These are phyloP conservation scores for Poecilia gillii DNA, from an alignment of 2,797 vertebrate species.

Conservation along the genomic window DNA sequence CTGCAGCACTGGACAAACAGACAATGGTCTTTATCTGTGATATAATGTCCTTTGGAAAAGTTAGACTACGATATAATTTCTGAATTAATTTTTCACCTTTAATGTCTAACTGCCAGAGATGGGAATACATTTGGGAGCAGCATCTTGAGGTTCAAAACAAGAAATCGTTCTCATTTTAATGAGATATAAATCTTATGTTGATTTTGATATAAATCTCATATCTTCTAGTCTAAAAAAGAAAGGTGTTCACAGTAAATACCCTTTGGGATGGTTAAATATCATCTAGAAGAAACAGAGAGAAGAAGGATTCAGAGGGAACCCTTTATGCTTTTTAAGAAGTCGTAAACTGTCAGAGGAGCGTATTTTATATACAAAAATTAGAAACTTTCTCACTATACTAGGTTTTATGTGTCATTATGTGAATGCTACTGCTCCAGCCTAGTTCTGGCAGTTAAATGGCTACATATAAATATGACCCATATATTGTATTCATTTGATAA, in stretches of 20 bases:
- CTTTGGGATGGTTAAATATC: not conserved
- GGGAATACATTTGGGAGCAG: not conserved
- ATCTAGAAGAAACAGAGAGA: not conserved
- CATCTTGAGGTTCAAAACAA: not conserved
- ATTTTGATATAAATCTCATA: too few species aligned
- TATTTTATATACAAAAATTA: not conserved
- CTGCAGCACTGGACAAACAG: constrained; percentile 45
- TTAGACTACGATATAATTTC: not conserved
- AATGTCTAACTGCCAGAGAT: not conserved
- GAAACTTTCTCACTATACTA: not conserved
- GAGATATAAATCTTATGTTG: not conserved
- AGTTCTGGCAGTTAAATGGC: not conserved
- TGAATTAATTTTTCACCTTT: not conserved
- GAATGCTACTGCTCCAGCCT: not conserved
- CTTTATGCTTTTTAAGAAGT: not conserved
- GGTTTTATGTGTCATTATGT: not conserved
- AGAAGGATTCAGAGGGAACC: not conserved
- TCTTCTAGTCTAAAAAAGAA: not conserved
- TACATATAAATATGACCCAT: not conserved
- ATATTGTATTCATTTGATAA: not conserved
- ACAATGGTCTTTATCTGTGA: constrained; percentile 30
- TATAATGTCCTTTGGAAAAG: not conserved
- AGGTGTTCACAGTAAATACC: not conserved
- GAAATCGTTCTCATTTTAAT: not conserved
- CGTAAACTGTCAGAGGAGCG: not conserved